Evolutionary conservation across 1,140 invertebrate species (phyloP).

Genomic region (Helicorthomorpha holstii): DNA sequence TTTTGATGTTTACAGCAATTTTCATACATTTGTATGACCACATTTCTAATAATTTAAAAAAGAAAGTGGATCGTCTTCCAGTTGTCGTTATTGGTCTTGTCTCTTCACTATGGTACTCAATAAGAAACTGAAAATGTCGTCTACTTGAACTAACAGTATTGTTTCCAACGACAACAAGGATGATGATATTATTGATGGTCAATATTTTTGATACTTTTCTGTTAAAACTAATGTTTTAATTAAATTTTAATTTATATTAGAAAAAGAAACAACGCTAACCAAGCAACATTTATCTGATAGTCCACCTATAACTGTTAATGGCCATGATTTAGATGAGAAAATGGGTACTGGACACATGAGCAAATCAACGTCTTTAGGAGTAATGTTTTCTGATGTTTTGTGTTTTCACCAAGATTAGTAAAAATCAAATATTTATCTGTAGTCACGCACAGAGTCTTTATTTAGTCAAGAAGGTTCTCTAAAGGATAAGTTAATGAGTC

Average conservation of each 20-base stretch:
- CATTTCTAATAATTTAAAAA: too few relatives aligned
- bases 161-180: constrained; percentile 63
- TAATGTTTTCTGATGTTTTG: background rate
- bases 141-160: constrained; percentile 35
- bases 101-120: too few relatives aligned
- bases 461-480: constrained; percentile 36
- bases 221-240: background rate
- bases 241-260: background rate
- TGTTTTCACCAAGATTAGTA: too few relatives aligned
- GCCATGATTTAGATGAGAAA: constrained; percentile 10
- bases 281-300: constrained; percentile 1
- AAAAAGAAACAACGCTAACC: background rate
- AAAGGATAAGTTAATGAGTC: constrained; percentile 11
- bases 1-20: too few relatives aligned
- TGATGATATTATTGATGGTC: constrained; percentile 41
- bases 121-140: constrained; percentile 9
- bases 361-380: constrained; percentile 11
- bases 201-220: too few relatives aligned
- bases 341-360: constrained; percentile 11
- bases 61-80: too few relatives aligned
- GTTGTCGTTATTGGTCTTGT: too few relatives aligned
- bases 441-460: constrained; percentile 32
- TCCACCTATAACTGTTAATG: constrained; percentile 1
- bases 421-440: too few relatives aligned
- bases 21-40: too few relatives aligned